Evolutionary conservation across 2,113 vertebrate species (phyloP), one percentile per base, ranked within the genome.

Genomic region (Eubucco bourcierii): DNA sequence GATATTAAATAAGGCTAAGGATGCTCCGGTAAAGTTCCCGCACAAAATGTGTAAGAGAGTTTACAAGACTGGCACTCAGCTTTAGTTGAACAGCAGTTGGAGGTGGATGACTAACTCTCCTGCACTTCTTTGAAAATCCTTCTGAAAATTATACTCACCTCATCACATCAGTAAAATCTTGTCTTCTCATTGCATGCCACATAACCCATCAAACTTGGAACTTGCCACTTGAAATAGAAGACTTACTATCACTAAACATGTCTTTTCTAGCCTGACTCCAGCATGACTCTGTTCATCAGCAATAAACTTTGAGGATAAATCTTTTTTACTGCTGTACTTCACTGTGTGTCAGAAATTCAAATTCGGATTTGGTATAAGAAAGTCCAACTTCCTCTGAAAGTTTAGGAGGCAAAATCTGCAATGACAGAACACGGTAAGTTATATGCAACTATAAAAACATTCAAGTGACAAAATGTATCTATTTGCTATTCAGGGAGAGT

Each of bases 291-390:
- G 70, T 93, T 90, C 90, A 93, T 84, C 67, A 63, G 80, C 72
- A 93, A 93, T 96, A 95, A 96, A 93, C 59, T 66, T 68, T 28
- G 21, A 77, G 9, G 21, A 79, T 92, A 90, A 93, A 90, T 88
- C 80, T 81, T 71, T 88, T 96, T 96, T 95, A 94, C 17, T 59
- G 55, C 27, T 76, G 25, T 76, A 73, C 52, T 91, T 88, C 66
- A 66, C 86, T 53, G 27, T 76, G 65, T 74, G 66, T 86, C 59
- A 96, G 73, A 94, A 91, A 90, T 79, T 93, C 86, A 37, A 2
- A 1, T 63, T 76, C 21, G 88, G 66, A 84, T 72, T 67, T 84
- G 59, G 50, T 61, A 73, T 50, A 72, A 90, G 63, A n/a, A 90
- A 91, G 80, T 78, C 39, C 66, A 94, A 63, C 77, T 86, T 91